Percentiles rank a stretch among this genome's conserved stretches.
These are phyloP conservation scores for Drosophila baimaii DNA, from an alignment of 1,140 invertebrate genomes.

Conservation along the genomic window DNA sequence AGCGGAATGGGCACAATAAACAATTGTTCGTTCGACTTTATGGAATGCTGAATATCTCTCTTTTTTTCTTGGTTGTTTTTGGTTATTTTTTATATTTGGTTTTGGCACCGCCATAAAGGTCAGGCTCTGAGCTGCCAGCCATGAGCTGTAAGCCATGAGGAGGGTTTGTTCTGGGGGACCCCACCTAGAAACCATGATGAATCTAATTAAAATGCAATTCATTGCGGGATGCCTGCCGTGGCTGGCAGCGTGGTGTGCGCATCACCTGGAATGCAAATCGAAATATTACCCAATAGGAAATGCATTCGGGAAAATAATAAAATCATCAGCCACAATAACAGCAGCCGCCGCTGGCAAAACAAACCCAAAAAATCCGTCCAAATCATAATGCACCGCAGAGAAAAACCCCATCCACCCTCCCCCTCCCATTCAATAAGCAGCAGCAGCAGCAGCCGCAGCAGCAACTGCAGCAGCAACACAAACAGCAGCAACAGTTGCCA, in stretches of 20 bases:
- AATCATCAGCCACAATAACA: conserved; percentile 75
- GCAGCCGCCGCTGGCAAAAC: conserved; percentile 64
- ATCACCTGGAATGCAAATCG: conserved; percentile 77
- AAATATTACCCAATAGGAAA: conserved; percentile 79
- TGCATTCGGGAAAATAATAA: conserved; percentile 75
- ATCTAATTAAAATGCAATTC: conserved; percentile 83
- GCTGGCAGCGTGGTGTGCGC: conserved; percentile 57
- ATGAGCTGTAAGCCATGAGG: conserved; percentile 7
- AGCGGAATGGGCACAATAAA: conserved; percentile 53
- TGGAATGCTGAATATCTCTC: conserved; percentile 58
- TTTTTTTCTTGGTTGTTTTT: neutral
- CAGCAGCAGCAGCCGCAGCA: conserved; percentile 23
- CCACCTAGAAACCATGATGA: conserved; percentile 69
- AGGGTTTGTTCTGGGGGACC: conserved; percentile 63
- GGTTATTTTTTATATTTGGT: neutral
- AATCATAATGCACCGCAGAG: conserved; percentile 42
- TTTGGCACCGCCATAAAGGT: conserved; percentile 57
- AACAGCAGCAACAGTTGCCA: conserved; percentile 62
- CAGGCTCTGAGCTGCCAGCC: conserved; percentile 34
- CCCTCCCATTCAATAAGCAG: conserved; percentile 55
- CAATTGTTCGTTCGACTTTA: conserved; percentile 70
- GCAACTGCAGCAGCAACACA: conserved; percentile 18
- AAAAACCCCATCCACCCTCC: conserved; percentile 33
- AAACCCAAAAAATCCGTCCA: conserved; percentile 68
- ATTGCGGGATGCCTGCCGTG: conserved; percentile 44